Evolutionary conservation across 2,888 invertebrate species (phyloP).

Genomic region (Oligia fasciuncula): DNA sequence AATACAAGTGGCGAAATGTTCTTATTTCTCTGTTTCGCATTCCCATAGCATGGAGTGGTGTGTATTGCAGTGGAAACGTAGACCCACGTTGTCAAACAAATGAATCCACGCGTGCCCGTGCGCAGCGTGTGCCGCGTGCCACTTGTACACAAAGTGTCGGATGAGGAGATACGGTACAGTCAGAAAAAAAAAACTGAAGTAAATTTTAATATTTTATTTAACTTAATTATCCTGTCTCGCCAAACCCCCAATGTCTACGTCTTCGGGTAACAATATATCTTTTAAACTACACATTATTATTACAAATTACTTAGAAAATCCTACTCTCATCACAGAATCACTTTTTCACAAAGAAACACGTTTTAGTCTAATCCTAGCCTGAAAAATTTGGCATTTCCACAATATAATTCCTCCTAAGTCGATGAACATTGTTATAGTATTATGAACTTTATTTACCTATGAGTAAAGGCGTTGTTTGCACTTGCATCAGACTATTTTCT

Average conservation of each 20-base stretch:
- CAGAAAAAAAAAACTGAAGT: background rate
- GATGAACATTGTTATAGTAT: conserved; percentile 43
- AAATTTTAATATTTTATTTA: conserved; percentile 53
- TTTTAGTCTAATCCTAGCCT: conserved; percentile 41
- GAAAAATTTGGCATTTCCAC: conserved; percentile 64
- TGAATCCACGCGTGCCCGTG: no score
- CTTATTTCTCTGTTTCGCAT: no score
- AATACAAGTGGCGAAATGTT: no score
- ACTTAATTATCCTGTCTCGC: conserved; percentile 40
- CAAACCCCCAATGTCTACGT: conserved; percentile 28
- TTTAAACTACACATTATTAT: conserved; percentile 32
- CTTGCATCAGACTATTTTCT: conserved; percentile 47
- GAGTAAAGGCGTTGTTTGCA: conserved; percentile 53
- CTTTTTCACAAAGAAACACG: conserved; percentile 35
- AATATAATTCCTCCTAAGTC: conserved; percentile 32
- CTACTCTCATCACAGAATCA: conserved; percentile 63
- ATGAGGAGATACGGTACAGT: background rate
- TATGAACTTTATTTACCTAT: conserved; percentile 51
- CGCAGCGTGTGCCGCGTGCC: no score
- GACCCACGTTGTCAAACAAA: no score
- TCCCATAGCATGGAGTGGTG: no score
- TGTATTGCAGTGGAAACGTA: no score
- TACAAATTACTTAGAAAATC: conserved; percentile 55
- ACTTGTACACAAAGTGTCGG: no score
- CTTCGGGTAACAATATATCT: conserved; percentile 31